Percentiles rank a stretch among this genome's conserved stretches.
These are phyloP conservation scores for Drosophila neonasuta DNA, from an alignment of 2,888 invertebrate genomes.

Conservation along the genomic window DNA sequence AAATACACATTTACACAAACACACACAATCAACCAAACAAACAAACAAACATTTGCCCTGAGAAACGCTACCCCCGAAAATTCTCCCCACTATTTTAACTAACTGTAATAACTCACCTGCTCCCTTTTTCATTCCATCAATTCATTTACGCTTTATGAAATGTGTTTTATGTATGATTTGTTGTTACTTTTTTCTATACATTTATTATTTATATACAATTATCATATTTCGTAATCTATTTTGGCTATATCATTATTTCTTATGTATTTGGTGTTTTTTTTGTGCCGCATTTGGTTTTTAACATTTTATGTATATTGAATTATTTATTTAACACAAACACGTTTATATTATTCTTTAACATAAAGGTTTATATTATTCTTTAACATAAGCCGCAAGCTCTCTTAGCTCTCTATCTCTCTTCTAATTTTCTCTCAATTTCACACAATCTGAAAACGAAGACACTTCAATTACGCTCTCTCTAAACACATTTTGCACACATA, in stretches of 20 bases:
- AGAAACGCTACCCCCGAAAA: constrained; percentile 18
- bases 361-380: constrained; percentile 2
- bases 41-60: constrained; percentile 44
- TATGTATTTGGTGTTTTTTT: constrained; percentile 45
- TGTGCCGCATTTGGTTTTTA: constrained; percentile 54
- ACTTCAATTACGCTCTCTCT: constrained; percentile 33
- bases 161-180: constrained; percentile 69
- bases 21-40: constrained; percentile 27
- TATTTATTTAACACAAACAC: constrained; percentile 41
- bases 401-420: constrained; percentile 15
- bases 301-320: constrained; percentile 55
- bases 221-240: constrained; percentile 16
- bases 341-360: constrained; percentile 26
- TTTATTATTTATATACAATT: constrained; percentile 32
- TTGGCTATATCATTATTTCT: constrained; percentile 19
- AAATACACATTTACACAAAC: constrained; percentile 16
- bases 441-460: constrained; percentile 24
- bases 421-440: constrained; percentile 3
- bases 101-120: constrained; percentile 18
- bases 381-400: constrained; percentile 44
- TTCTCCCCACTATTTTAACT: constrained; percentile 19
- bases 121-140: constrained; percentile 20
- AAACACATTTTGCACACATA: constrained; percentile 3
- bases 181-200: constrained; percentile 31
- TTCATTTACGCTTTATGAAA: constrained; percentile 58